Evolutionary conservation across 1,140 invertebrate genomes (phyloP).

Genomic region (Maconellicoccus hirsutus): DNA sequence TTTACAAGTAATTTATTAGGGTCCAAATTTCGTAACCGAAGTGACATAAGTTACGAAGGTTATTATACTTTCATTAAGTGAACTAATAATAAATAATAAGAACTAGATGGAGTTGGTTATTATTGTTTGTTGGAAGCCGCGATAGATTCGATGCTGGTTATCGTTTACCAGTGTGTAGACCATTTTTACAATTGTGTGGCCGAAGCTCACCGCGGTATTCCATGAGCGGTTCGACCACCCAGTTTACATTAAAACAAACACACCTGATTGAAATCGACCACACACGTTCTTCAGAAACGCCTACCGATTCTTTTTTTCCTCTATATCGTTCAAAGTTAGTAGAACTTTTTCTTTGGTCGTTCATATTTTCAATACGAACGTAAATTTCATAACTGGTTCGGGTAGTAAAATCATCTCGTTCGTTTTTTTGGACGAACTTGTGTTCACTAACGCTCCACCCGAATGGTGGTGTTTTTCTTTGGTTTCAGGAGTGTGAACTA

Average conservation of each 20-base stretch:
- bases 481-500: background rate
- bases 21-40: slow-evolving; percentile 11
- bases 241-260: slow-evolving; percentile 22
- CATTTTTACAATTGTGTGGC: slow-evolving; percentile 21
- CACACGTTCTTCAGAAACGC: slow-evolving; percentile 19
- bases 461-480: too few relatives aligned
- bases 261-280: slow-evolving; percentile 22
- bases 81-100: slow-evolving; percentile 19
- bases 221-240: slow-evolving; percentile 19
- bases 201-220: slow-evolving; percentile 19
- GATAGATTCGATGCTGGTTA: slow-evolving; percentile 20
- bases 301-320: slow-evolving; percentile 17
- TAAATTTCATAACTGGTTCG: background rate
- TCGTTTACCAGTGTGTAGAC: slow-evolving; percentile 13
- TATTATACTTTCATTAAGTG: slow-evolving; percentile 19
- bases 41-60: slow-evolving; percentile 12
- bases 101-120: slow-evolving; percentile 14
- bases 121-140: slow-evolving; percentile 22
- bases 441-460: too few relatives aligned
- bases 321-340: background rate
- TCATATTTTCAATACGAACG: background rate
- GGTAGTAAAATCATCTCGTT: background rate
- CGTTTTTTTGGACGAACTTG: background rate
- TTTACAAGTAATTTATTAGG: background rate
- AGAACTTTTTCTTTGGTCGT: background rate